phyloP scores from a whole-genome alignment of 2,797 vertebrate genomes.

The Danio albolineatus region DNA sequence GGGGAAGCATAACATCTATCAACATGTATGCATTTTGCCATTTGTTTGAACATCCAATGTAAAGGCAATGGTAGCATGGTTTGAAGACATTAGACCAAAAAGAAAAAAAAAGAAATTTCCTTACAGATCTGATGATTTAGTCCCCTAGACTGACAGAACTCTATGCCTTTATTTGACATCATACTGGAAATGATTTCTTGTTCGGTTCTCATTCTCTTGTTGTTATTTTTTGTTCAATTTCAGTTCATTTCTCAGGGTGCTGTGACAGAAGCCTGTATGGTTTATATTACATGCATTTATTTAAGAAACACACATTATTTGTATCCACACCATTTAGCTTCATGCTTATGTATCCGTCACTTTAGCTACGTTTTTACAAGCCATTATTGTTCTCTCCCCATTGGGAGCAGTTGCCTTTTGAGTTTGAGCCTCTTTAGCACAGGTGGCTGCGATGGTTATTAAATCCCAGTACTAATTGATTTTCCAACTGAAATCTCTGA shows the following conservation, averaged over 20 bases:
- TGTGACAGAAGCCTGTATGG: constrained; percentile 82
- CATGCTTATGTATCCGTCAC: constrained; percentile 71
- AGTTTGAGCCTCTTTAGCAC: constrained; percentile 75
- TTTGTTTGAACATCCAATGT: constrained; percentile 67
- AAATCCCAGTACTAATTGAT: constrained; percentile 80
- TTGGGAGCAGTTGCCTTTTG: constrained; percentile 79
- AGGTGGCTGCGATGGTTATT: constrained; percentile 81
- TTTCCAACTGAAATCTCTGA: constrained; percentile 79
- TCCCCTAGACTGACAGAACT: constrained; percentile 76
- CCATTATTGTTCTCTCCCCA: constrained; percentile 61
- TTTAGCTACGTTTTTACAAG: constrained; percentile 76
- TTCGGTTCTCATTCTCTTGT: constrained; percentile 70
- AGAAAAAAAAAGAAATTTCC: constrained; percentile 57
- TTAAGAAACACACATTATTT: constrained; percentile 69
- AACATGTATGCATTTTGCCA: constrained; percentile 71
- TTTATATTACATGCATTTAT: constrained; percentile 82
- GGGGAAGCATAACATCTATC: constrained; percentile 80
- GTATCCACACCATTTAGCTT: constrained; percentile 64
- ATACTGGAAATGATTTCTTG: constrained; percentile 83
- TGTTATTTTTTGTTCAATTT: constrained; percentile 70
- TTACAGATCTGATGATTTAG: constrained; percentile 72
- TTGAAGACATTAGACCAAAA: constrained; percentile 73
- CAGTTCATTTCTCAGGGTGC: constrained; percentile 85
- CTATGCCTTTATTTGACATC: constrained; percentile 86
- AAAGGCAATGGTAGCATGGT: constrained; percentile 67